Evolutionary conservation across 1,140 invertebrate species (phyloP), one percentile per base, ranked within the genome.

Genomic region (Lordiphosa collinella): DNA sequence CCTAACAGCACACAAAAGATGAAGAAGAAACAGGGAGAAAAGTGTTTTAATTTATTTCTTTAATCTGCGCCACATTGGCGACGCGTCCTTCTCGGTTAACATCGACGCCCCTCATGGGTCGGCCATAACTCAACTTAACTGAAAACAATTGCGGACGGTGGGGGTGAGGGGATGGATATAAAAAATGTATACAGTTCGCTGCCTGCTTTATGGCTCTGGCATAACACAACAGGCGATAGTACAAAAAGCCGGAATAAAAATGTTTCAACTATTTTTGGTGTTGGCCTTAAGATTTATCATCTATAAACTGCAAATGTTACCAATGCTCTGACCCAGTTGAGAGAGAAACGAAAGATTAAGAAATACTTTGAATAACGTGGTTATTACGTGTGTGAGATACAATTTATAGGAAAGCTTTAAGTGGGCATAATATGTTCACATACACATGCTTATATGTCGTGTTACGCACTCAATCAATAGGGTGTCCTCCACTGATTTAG

Each of bases 1-100:
- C 91, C 92, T 93, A 90, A 89, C 90, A 79, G 57, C 62, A 75
- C 54, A 75, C 54, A 43, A 44, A 56, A 44, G 7, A 8, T 9
- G 11, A 34, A 9, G 7, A 10, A 37, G 13, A 52, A 22, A 47
- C 8, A 31, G 36, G n/a, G 13, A 56, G 61, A 73, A 70, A 58
- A 68, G 55, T 74, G 53, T 63, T 84, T 80, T 85, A 86, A 74
- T 79, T 86, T 80, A 86, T 79, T 75, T 85, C 54, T 75, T 80
- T 79, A 80, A 85, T 79, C 73, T 80, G 65, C 69, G 58, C 50
- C 51, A 69, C 69, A 64, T 63, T 79, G 69, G 58, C 76, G 73
- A 85, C 73, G 57, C 48, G 41, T 44, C 41, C 41, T 5, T 44
- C 41, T 36, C 47, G 34, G 16, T 16, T 34, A 11, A 22, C 34